Conservation (phyloP, 2,888 invertebrate species). For the Agriopis marginaria region DNA sequence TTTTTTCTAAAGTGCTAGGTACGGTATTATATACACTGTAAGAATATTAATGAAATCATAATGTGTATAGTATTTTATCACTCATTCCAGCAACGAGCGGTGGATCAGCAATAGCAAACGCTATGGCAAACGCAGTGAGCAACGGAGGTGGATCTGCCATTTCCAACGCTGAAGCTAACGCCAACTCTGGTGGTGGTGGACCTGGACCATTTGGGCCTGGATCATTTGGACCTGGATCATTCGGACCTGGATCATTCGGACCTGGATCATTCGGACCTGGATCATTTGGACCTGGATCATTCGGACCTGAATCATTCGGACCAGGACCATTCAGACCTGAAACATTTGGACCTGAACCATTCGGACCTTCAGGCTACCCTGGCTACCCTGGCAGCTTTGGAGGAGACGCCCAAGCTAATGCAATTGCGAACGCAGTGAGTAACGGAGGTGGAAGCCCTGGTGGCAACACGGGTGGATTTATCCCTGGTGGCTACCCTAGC, state of each 20-base stretch:
- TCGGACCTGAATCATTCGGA: background rate
- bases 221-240: background rate
- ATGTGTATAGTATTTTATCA: background rate
- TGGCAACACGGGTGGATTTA: background rate
- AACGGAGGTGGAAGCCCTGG: constrained; percentile 27
- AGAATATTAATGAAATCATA: too few species aligned
- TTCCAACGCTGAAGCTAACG: constrained; percentile 28
- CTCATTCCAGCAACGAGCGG: constrained; percentile 6
- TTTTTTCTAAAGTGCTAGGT: background rate
- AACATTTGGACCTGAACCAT: background rate
- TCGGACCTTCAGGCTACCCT: constrained; percentile 8
- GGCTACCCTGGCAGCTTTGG: constrained; percentile 5
- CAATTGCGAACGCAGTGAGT: constrained; percentile 36
- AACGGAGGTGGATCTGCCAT: constrained; percentile 37
- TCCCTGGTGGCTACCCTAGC: background rate
- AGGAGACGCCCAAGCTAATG: constrained; percentile 18
- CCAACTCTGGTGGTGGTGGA: constrained; percentile 16
- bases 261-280: constrained; percentile 1
- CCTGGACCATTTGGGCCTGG: background rate
- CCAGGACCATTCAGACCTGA: background rate
- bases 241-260: background rate
- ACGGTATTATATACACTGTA: too few species aligned
- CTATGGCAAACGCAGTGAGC: constrained; percentile 14
- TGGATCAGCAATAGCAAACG: constrained; percentile 15
- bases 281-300: background rate